Evolutionary conservation across 2,888 invertebrate genomes (phyloP).

Genomic region (Brenthis daphne): DNA sequence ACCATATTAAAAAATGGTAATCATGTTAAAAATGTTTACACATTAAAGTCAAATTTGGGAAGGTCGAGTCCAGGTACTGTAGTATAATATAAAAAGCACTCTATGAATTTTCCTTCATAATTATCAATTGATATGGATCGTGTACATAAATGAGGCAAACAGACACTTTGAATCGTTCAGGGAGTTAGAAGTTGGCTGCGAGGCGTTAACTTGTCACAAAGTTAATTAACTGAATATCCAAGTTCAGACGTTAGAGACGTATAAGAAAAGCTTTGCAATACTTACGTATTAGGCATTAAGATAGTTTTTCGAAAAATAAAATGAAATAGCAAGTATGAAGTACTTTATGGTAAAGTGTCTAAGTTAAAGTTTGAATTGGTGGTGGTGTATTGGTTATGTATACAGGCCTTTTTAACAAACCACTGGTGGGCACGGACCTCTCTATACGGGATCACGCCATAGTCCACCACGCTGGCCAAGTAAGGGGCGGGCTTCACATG

Average conservation of each 20-base stretch:
- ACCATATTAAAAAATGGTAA: too few species aligned
- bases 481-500: too few species aligned
- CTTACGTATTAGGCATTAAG: neutral
- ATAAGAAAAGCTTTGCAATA: neutral
- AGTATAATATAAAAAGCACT: neutral
- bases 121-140: neutral
- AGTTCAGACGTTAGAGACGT: slow-evolving; percentile 19
- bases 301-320: neutral
- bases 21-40: too few species aligned
- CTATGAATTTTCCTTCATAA: neutral
- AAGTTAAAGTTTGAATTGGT: too few species aligned
- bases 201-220: slow-evolving; percentile 30
- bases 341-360: too few species aligned
- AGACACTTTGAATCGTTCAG: slow-evolving; percentile 14
- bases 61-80: neutral
- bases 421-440: too few species aligned
- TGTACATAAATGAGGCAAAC: slow-evolving; percentile 8
- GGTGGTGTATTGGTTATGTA: too few species aligned
- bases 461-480: too few species aligned
- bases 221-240: slow-evolving; percentile 32
- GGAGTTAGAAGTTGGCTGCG: slow-evolving; percentile 18
- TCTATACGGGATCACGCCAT: too few species aligned
- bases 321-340: too few species aligned
- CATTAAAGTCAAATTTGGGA: too few species aligned
- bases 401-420: too few species aligned